Evolutionary conservation across 2,888 invertebrate species (phyloP).

Genomic region (Priapulus caudatus): DNA sequence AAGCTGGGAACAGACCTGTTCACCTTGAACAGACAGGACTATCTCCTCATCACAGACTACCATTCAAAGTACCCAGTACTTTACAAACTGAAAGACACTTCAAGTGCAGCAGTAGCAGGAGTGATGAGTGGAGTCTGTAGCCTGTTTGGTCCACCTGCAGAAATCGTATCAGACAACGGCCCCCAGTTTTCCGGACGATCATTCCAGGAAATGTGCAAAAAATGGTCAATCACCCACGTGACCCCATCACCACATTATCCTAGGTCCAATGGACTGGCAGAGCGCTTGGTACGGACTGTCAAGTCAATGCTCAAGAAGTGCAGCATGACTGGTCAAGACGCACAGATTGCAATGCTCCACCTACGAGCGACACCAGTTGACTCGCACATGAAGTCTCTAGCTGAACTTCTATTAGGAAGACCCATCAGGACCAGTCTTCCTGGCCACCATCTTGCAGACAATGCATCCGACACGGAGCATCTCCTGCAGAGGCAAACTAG

Average conservation of each 20-base stretch:
- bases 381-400: too few relatives aligned
- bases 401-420: too few relatives aligned
- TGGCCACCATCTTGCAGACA: too few relatives aligned
- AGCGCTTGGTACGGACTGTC: constrained; percentile 22
- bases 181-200: constrained; percentile 16
- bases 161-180: constrained; percentile 15
- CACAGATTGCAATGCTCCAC: too few relatives aligned
- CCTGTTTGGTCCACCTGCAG: constrained; percentile 14
- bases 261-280: constrained; percentile 21
- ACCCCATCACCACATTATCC: constrained; percentile 23
- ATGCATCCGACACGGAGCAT: too few relatives aligned
- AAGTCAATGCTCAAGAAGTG: too few relatives aligned
- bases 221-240: constrained; percentile 18
- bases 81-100: constrained; percentile 12
- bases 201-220: constrained; percentile 18
- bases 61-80: constrained; percentile 20
- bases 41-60: constrained; percentile 19
- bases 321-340: too few relatives aligned
- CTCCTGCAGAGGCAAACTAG: too few relatives aligned
- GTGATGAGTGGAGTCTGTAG: constrained; percentile 15
- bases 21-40: constrained; percentile 17
- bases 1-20: constrained; percentile 7
- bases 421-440: too few relatives aligned
- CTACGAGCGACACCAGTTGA: too few relatives aligned
- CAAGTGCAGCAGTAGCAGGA: constrained; percentile 10